Evolutionary conservation across 2,797 vertebrate species (phyloP).

Genomic region (Lophius americanus): DNA sequence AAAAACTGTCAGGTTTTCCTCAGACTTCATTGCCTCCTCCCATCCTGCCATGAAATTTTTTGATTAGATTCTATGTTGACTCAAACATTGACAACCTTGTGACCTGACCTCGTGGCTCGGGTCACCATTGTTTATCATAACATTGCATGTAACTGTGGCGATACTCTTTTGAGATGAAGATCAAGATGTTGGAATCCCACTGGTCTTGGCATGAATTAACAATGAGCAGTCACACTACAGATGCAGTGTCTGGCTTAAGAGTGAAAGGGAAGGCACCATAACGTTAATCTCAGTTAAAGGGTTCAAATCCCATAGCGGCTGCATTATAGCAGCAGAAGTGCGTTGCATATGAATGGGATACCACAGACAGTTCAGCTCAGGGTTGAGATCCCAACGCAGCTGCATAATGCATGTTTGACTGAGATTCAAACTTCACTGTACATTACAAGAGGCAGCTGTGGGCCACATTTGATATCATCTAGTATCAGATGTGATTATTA

Average conservation of each 20-base stretch:
- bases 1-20: constrained; percentile 28
- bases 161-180: constrained; percentile 26
- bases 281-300: constrained; percentile 34
- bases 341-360: constrained; percentile 45
- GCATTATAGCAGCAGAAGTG: constrained; percentile 38
- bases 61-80: constrained; percentile 20
- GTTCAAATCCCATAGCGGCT: constrained; percentile 37
- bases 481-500: constrained; percentile 59
- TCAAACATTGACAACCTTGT: constrained; percentile 17
- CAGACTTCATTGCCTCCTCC: not conserved
- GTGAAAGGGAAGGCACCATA: constrained; percentile 45
- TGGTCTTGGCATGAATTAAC: constrained; percentile 53
- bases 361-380: constrained; percentile 55
- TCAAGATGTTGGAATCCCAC: constrained; percentile 47
- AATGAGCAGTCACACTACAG: constrained; percentile 51
- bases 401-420: constrained; percentile 64
- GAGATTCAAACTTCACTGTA: constrained; percentile 34
- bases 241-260: constrained; percentile 44
- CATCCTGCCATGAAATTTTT: constrained; percentile 23
- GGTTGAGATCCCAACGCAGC: constrained; percentile 56
- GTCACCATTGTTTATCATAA: constrained; percentile 29
- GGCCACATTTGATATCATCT: constrained; percentile 43
- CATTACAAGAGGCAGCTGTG: constrained; percentile 42
- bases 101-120: not conserved
- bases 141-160: constrained; percentile 13